These are phyloP conservation scores for Enteromius anoplus DNA, from an alignment of 2,797 vertebrate genomes.

Conservation along the genomic window DNA sequence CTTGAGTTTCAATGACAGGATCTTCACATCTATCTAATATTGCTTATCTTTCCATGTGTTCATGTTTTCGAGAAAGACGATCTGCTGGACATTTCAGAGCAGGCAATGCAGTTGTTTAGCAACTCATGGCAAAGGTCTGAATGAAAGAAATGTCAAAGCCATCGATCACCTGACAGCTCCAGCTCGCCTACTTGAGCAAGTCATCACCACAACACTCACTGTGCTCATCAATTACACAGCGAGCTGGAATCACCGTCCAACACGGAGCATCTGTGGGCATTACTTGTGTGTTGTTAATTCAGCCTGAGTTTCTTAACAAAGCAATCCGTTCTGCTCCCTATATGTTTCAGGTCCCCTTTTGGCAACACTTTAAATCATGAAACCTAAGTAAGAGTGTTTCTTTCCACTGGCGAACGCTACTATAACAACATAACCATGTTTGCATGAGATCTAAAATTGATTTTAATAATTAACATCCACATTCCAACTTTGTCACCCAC, in stretches of 20 bases:
- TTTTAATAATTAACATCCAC: conserved; percentile 57
- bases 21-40: not conserved
- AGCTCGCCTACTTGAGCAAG: conserved; percentile 80
- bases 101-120: conserved; percentile 85
- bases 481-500: conserved; percentile 44
- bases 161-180: conserved; percentile 82
- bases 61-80: conserved; percentile 61
- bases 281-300: conserved; percentile 56
- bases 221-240: conserved; percentile 74
- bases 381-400: not conserved
- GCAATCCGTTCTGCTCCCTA: not conserved
- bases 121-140: conserved; percentile 85
- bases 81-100: conserved; percentile 82
- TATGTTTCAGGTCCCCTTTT: not conserved
- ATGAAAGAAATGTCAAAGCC: conserved; percentile 87
- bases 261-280: conserved; percentile 60
- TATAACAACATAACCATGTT: not conserved
- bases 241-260: conserved; percentile 74
- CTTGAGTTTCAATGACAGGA: conserved; percentile 10
- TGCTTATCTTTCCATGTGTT: not conserved
- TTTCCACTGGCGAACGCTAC: not conserved
- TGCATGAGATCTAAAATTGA: conserved; percentile 12
- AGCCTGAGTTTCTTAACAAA: not conserved
- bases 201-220: conserved; percentile 84
- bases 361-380: not conserved